Evolutionary conservation across 2,113 vertebrate species (phyloP).

Genomic region (Galemys pyrenaicus): DNA sequence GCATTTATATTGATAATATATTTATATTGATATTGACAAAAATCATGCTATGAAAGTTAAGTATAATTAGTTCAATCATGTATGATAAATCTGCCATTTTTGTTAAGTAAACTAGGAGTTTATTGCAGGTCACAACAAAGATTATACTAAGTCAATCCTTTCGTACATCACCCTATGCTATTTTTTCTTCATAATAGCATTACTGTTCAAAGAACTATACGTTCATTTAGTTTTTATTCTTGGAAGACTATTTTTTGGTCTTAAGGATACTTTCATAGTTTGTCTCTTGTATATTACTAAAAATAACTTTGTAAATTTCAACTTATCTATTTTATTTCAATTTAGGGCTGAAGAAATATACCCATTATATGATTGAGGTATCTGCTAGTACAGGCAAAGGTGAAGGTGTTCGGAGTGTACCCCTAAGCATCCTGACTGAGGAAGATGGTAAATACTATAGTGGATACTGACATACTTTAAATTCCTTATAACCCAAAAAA

Average conservation of each 20-base stretch:
- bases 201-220: neutral
- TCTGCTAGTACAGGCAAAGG: slow-evolving; percentile 87
- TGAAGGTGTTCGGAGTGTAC: slow-evolving; percentile 83
- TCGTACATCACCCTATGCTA: neutral
- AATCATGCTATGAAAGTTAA: neutral
- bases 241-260: neutral
- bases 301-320: neutral
- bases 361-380: slow-evolving; percentile 83
- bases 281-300: neutral
- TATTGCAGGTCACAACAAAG: neutral
- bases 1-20: neutral
- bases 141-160: neutral
- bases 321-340: slow-evolving; percentile 21
- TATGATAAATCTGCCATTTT: slow-evolving; percentile 13
- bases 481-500: neutral
- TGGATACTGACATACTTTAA: neutral
- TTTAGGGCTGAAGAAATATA: slow-evolving; percentile 87
- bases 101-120: neutral
- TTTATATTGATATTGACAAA: neutral
- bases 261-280: neutral
- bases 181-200: slow-evolving; percentile 2
- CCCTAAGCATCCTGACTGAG: slow-evolving; percentile 83
- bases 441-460: slow-evolving; percentile 86
- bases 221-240: slow-evolving; percentile 30
- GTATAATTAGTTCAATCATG: neutral